These are phyloP conservation scores for Xenotilapia flavipinnis DNA, from an alignment of 2,113 vertebrate genomes.

Conservation along the genomic window DNA sequence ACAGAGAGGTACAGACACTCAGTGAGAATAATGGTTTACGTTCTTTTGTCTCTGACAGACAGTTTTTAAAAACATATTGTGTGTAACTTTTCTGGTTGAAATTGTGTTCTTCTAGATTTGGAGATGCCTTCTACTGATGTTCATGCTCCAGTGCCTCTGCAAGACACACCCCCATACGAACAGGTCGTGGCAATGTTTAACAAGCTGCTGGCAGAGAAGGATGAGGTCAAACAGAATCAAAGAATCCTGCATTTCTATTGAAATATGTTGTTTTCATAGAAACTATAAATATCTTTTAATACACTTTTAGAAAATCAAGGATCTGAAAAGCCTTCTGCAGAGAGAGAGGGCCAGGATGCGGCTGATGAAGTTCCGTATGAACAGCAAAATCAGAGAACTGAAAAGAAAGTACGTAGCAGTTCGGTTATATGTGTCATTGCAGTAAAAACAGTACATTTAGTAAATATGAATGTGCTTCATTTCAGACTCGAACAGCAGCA, in stretches of 20 bases:
- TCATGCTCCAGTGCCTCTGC: not conserved
- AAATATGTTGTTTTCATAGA: not conserved
- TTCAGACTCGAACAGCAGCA: not conserved
- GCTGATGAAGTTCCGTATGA: not conserved
- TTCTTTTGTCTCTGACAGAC: not conserved
- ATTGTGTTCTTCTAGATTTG: not conserved
- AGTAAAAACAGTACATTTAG: not conserved
- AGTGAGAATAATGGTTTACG: not conserved
- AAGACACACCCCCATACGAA: not conserved
- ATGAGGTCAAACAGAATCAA: not conserved
- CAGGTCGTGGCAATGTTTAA: not conserved
- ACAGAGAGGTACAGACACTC: not conserved
- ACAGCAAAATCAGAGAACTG: not conserved
- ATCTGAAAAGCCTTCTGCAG: not conserved
- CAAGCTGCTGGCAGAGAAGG: not conserved
- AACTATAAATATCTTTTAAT: not conserved
- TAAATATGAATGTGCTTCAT: not conserved
- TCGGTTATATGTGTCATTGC: not conserved
- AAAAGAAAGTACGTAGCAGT: not conserved
- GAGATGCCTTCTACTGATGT: not conserved
- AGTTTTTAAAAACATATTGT: not conserved
- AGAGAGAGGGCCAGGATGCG: not conserved
- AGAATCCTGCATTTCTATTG: rapidly evolving
- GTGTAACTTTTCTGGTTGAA: not conserved
- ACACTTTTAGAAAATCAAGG: not conserved